Base-by-base conservation (phyloP, 2,888 invertebrate genomes). In the Agrotis clavis region DNA sequence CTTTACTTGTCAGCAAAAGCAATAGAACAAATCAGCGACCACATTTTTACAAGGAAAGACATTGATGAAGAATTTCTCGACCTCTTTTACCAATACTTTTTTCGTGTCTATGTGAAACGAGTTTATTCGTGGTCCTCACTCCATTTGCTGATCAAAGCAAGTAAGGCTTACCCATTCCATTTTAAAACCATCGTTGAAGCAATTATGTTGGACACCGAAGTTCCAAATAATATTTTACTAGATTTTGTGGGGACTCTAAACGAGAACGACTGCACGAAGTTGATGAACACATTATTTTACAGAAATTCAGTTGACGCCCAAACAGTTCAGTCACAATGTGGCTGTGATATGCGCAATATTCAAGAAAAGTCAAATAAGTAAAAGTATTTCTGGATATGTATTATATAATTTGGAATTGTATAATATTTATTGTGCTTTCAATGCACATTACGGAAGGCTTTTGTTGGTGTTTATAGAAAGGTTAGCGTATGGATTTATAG, bases 181-280 rank as follows among this genome's bases (percentile, higher is more conserved):
- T n/a, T n/a, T n/a, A n/a, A n/a, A n/a, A n/a, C n/a, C n/a, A n/a
- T n/a, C n/a, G n/a, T n/a, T n/a, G n/a, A n/a, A n/a, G n/a, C n/a
- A n/a, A n/a, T n/a, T n/a, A n/a, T n/a, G n/a, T n/a, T n/a, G 25
- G 25, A 25, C 25, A 25, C 25, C 25, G 25, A 25, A 25, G 2
- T 77, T 6, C 11, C 51, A 19, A 74, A 70, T 51, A 74, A 68
- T 18, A 56, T 81, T 14, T 30, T 81, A n/a, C 18, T 50, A 9
- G 82, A 82, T 63, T 82, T 74, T 18, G 41, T 74, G 4, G 71
- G 65, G 21, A 74, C 65, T 16, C 48, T 78, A n/a, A 59, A 67
- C 4, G 21, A 30, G 11, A 72, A 67, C 0, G 56, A 66, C 6
- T 63, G 74, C n/a, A 81, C 71, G 0, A 30, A 35, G 16, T 63